Evolutionary conservation across 2,113 vertebrate genomes (phyloP).

Genomic region (Eonycteris spelaea): DNA sequence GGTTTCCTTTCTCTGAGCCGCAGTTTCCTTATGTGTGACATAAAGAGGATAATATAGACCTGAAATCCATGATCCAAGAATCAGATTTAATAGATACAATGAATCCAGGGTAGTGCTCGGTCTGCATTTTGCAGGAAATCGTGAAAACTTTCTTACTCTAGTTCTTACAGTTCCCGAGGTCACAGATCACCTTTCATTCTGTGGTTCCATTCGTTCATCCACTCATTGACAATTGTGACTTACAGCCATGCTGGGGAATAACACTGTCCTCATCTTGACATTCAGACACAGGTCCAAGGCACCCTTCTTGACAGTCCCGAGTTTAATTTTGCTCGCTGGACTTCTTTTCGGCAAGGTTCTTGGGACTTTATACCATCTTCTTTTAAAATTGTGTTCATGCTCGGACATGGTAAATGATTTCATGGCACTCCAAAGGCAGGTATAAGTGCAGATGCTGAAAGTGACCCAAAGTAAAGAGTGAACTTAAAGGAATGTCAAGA

Average conservation of each 20-base stretch:
- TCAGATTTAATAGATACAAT: background rate
- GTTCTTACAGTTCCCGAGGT: background rate
- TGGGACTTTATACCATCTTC: background rate
- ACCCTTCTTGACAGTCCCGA: background rate
- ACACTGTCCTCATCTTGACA: background rate
- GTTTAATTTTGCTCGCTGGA: background rate
- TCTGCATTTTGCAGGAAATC: background rate
- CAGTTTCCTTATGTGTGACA: background rate
- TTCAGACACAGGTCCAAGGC: background rate
- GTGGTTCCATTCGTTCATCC: background rate
- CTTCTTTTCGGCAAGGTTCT: background rate
- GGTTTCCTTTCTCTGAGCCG: background rate
- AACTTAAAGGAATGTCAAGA: background rate
- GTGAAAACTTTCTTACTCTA: background rate
- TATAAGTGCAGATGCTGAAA: background rate
- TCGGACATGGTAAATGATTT: background rate
- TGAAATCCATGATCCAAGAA: background rate
- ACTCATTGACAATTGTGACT: rapidly evolving
- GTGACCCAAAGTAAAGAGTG: background rate
- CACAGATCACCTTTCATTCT: background rate
- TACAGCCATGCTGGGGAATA: background rate
- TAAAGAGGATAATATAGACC: background rate
- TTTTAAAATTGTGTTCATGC: background rate
- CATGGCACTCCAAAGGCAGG: background rate
- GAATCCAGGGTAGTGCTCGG: background rate